Conservation (phyloP, 2,113 vertebrate species). For the Passer montanus region DNA sequence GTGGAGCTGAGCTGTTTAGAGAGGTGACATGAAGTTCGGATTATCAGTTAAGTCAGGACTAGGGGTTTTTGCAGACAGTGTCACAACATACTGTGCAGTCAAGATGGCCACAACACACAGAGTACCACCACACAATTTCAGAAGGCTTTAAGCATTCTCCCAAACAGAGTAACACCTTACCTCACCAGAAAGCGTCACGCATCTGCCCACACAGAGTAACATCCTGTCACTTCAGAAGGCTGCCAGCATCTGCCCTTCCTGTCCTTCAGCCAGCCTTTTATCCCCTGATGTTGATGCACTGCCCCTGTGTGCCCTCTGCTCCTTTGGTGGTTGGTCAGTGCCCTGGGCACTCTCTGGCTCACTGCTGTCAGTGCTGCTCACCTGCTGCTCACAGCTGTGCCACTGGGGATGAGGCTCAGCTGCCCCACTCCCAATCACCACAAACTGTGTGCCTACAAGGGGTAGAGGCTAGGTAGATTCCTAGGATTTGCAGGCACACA, state of each 20-base stretch:
- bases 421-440: neutral
- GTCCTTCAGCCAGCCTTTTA: neutral
- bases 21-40: neutral
- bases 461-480: neutral
- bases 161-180: neutral
- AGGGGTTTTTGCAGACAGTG: neutral
- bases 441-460: neutral
- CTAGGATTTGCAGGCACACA: neutral
- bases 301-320: neutral
- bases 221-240: accelerated
- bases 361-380: no score
- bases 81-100: neutral
- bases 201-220: neutral
- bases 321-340: neutral
- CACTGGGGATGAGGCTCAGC: neutral
- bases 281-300: neutral
- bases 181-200: neutral
- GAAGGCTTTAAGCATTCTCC: neutral
- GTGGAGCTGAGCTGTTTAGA: neutral
- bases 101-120: neutral
- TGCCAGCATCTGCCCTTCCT: neutral
- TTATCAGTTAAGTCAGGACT: neutral
- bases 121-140: neutral
- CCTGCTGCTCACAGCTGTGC: neutral
- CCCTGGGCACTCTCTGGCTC: neutral